Conservation (phyloP, 1,140 invertebrate genomes). For the Pachyrhynchus sulphureomaculatus region DNA sequence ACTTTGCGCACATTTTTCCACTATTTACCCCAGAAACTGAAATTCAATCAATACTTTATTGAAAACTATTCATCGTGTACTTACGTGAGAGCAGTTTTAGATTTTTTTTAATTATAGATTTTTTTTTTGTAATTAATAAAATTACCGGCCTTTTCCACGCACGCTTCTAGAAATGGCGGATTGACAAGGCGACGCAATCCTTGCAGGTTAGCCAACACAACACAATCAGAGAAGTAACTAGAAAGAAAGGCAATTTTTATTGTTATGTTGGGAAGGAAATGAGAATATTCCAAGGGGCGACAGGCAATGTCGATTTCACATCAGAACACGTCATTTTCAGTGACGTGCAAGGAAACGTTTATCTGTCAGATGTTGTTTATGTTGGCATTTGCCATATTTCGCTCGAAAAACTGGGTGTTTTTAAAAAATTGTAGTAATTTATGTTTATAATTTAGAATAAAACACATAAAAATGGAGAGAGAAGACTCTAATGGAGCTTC, state of each 20-base stretch:
- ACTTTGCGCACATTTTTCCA: constrained; percentile 2
- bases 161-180: background rate
- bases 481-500: constrained; percentile 54
- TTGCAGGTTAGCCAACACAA: no score
- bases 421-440: no score
- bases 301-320: no score
- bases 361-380: background rate
- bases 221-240: no score
- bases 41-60: constrained; percentile 3
- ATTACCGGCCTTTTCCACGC: constrained; percentile 2
- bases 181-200: background rate
- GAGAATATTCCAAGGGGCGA: no score
- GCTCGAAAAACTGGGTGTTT: no score
- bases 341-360: background rate
- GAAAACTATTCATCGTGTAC: constrained; percentile 2
- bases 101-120: constrained; percentile 3
- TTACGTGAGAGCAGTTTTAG: constrained; percentile 5
- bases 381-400: background rate
- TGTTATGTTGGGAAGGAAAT: no score
- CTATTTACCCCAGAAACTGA: constrained; percentile 1
- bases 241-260: no score
- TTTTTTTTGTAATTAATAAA: constrained; percentile 7
- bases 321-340: background rate
- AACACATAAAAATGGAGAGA: constrained; percentile 45
- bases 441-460: no score